These are phyloP conservation scores for Lobophora halterata DNA, from an alignment of 2,888 invertebrate genomes.

Conservation along the genomic window DNA sequence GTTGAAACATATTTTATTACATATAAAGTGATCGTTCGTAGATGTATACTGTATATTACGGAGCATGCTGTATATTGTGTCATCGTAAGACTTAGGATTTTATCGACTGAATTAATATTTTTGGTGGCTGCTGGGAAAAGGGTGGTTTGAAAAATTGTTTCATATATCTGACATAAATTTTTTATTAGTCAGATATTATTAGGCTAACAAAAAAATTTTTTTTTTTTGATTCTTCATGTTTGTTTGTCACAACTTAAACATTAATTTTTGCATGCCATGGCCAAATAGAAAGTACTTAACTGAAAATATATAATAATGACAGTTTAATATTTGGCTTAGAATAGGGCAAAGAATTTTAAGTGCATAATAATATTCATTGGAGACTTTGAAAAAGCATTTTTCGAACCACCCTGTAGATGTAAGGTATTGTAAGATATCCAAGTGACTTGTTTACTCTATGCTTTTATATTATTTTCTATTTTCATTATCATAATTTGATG, in stretches of 20 bases:
- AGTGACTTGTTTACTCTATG: constrained; percentile 45
- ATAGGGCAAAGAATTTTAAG: too few relatives aligned
- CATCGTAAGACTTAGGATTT: constrained; percentile 49
- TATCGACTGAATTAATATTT: constrained; percentile 66
- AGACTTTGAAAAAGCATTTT: constrained; percentile 11
- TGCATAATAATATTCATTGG: neutral
- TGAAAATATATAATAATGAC: too few relatives aligned
- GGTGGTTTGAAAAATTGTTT: constrained; percentile 18
- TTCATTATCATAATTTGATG: constrained; percentile 31
- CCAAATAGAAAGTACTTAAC: too few relatives aligned
- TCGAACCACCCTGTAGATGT: constrained; percentile 31
- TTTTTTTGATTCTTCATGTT: too few relatives aligned
- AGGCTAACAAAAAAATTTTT: too few relatives aligned
- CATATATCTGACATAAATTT: neutral
- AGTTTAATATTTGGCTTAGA: neutral
- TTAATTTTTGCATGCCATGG: too few relatives aligned
- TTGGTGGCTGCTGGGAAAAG: constrained; percentile 39
- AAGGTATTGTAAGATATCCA: constrained; percentile 39
- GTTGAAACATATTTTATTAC: constrained; percentile 71
- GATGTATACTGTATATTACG: constrained; percentile 8
- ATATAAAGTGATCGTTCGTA: constrained; percentile 35
- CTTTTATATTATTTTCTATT: constrained; percentile 34
- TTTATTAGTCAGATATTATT: too few relatives aligned
- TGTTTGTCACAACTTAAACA: too few relatives aligned
- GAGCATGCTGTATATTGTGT: constrained; percentile 31